Conservation (phyloP, 2,797 vertebrate genomes). For the Falco naumanni region DNA sequence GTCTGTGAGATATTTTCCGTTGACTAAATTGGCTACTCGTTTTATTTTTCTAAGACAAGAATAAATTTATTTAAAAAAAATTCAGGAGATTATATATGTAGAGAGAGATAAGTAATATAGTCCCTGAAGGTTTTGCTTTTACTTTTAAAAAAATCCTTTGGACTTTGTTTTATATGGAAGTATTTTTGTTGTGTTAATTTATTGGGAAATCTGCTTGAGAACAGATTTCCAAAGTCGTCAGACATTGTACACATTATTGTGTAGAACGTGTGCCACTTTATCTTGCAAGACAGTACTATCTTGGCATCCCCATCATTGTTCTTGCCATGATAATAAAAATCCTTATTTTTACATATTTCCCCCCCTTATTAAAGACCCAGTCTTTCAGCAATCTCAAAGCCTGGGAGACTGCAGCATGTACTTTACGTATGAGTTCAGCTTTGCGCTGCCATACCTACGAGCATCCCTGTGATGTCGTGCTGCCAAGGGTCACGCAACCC, state of each 20-base stretch:
- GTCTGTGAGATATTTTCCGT: constrained; percentile 77
- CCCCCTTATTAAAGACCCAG: background rate
- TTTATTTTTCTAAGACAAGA: constrained; percentile 79
- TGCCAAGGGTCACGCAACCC: background rate
- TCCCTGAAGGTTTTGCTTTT: constrained; percentile 73
- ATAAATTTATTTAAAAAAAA: constrained; percentile 76
- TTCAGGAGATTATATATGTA: constrained; percentile 74
- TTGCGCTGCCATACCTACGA: background rate
- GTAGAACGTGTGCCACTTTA: constrained; percentile 69
- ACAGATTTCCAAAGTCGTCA: constrained; percentile 56
- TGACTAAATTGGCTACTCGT: constrained; percentile 71
- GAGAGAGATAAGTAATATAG: constrained; percentile 63
- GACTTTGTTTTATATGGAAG: constrained; percentile 71
- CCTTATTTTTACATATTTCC: background rate
- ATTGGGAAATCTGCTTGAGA: constrained; percentile 74
- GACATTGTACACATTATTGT: constrained; percentile 50
- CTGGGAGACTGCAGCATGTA: background rate
- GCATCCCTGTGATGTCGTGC: background rate
- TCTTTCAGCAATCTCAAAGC: background rate
- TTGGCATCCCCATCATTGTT: constrained; percentile 11
- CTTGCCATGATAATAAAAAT: background rate
- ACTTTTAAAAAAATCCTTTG: constrained; percentile 58
- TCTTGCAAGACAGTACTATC: constrained; percentile 16
- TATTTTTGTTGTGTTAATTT: constrained; percentile 78
- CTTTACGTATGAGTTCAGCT: background rate